A percentile compares a stretch with the other conserved stretches of the same genome.
Evolutionary conservation across 2,888 invertebrate species (phyloP).

Genomic region (Phalangium opilio): DNA sequence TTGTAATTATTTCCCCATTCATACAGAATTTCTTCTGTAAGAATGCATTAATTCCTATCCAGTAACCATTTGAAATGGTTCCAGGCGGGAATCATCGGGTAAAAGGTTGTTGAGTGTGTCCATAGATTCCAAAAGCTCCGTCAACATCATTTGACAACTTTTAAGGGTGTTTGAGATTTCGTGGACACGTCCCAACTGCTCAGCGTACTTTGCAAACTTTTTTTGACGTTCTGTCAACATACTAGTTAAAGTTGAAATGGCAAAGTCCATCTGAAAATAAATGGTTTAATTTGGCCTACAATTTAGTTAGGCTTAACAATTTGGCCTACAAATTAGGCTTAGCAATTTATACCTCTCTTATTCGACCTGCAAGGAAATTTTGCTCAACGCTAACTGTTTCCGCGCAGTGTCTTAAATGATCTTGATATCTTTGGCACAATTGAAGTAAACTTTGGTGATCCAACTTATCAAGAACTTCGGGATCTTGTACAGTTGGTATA

Average conservation of each 20-base stretch:
- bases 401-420: constrained; percentile 65
- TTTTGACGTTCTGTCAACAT: constrained; percentile 64
- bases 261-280: constrained; percentile 47
- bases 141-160: constrained; percentile 61
- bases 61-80: constrained; percentile 79
- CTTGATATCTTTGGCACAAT: constrained; percentile 63
- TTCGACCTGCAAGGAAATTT: constrained; percentile 49
- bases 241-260: constrained; percentile 50
- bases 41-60: constrained; percentile 32
- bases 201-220: constrained; percentile 66
- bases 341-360: constrained; percentile 48
- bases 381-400: constrained; percentile 67
- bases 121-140: constrained; percentile 68
- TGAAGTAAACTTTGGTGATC: constrained; percentile 53
- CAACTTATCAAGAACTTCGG: constrained; percentile 65
- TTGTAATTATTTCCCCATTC: too few relatives aligned
- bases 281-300: background rate
- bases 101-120: constrained; percentile 68
- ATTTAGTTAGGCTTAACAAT: background rate
- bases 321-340: background rate
- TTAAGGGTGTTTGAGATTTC: constrained; percentile 68
- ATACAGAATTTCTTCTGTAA: too few relatives aligned
- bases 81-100: constrained; percentile 63
- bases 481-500: constrained; percentile 60
- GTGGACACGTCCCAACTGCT: constrained; percentile 63